These are phyloP conservation scores for Marisa cornuarietis DNA, from an alignment of 1,140 invertebrate species.

Conservation along the genomic window DNA sequence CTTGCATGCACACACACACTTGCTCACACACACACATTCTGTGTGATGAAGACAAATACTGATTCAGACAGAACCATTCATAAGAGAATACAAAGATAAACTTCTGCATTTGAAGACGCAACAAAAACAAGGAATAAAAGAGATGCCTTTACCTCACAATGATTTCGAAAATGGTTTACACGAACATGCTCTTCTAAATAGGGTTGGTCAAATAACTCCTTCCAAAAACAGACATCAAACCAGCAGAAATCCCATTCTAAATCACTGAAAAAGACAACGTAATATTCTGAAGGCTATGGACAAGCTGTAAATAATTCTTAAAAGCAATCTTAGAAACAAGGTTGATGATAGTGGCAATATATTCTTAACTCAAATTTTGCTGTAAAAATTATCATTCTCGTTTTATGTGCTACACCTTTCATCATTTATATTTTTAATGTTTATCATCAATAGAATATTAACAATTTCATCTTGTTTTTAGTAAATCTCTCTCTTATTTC, in stretches of 20 bases:
- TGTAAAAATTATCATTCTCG: background rate
- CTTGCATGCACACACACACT: slow-evolving; percentile 1
- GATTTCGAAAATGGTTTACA: slow-evolving; percentile 67
- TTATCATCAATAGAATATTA: background rate
- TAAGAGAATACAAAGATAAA: background rate
- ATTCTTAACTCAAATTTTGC: background rate
- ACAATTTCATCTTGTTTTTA: background rate
- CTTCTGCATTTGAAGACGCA: no score
- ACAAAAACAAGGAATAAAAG: background rate
- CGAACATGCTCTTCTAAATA: slow-evolving; percentile 65
- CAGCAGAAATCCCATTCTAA: slow-evolving; percentile 67
- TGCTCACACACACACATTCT: slow-evolving; percentile 2
- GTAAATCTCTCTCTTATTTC: background rate
- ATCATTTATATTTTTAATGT: background rate
- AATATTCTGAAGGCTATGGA: background rate
- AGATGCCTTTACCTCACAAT: slow-evolving; percentile 59
- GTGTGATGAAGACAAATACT: no score
- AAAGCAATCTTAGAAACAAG: background rate
- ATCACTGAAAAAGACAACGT: slow-evolving; percentile 44
- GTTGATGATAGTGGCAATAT: background rate
- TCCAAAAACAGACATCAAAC: slow-evolving; percentile 67
- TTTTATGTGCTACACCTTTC: background rate
- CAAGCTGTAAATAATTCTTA: background rate
- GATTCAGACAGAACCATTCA: no score
- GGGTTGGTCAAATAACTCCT: slow-evolving; percentile 62